Evolutionary conservation across 2,888 invertebrate genomes (phyloP).

Genomic region (Anthoptus insignis): DNA sequence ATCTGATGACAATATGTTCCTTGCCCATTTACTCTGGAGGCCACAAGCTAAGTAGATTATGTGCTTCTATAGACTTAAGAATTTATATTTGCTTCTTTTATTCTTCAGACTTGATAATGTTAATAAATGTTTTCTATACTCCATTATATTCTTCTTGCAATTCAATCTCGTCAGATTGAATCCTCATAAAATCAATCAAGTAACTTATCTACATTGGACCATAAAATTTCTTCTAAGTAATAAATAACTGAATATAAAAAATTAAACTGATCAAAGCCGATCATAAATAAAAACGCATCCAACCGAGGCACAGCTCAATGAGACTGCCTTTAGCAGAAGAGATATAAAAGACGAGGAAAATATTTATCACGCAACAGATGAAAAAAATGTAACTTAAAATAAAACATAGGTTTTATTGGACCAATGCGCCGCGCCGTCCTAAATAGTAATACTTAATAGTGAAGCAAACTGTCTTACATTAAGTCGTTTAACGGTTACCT

Average conservation of each 20-base stretch:
- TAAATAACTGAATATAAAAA: slow-evolving; percentile 1
- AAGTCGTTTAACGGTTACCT: no score
- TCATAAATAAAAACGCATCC: slow-evolving; percentile 22
- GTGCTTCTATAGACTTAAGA: no score
- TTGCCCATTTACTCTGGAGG: no score
- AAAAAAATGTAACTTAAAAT: background rate
- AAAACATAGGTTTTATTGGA: no score
- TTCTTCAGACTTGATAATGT: background rate
- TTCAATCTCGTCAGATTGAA: background rate
- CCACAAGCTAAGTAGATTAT: no score
- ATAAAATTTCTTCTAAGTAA: background rate
- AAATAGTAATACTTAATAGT: no score
- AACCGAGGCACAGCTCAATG: slow-evolving; percentile 18
- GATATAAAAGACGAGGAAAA: slow-evolving; percentile 17
- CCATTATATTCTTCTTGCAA: background rate
- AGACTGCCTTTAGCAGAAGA: slow-evolving; percentile 10
- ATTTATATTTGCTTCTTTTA: no score
- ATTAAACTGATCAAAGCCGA: slow-evolving; percentile 18
- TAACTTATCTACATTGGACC: slow-evolving; percentile 6
- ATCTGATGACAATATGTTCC: no score
- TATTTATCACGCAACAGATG: background rate
- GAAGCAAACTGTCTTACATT: no score
- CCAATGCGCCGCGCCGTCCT: no score
- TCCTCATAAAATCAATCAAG: background rate
- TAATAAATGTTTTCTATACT: background rate